A percentile compares a stretch with the other conserved stretches of the same genome.
phyloP scores from a whole-genome alignment of 64 coral and sea anemone species.

The Anthopleura sola region DNA sequence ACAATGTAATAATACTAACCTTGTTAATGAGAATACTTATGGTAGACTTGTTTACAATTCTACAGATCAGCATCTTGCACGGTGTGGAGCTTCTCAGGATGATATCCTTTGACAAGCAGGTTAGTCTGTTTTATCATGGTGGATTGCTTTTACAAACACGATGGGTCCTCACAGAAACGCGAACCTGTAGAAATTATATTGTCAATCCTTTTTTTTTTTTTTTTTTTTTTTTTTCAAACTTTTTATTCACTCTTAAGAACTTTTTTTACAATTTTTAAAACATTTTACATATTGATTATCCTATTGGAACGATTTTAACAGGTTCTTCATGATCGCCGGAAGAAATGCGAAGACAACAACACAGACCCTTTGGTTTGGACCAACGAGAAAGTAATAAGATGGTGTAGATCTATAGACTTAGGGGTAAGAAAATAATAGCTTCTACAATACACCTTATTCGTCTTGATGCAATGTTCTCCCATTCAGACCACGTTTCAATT shows the following conservation, averaged over 20 bases:
- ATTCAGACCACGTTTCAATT: too few relatives aligned
- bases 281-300: neutral
- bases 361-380: constrained; percentile 93
- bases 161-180: too few relatives aligned
- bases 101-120: constrained; percentile 64
- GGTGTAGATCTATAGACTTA: constrained; percentile 90
- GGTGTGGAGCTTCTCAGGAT: constrained; percentile 61
- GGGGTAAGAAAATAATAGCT: constrained; percentile 28
- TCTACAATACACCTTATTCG: neutral
- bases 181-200: too few relatives aligned
- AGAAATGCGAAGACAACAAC: constrained; percentile 68
- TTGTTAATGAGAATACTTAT: neutral
- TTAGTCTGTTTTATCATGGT: constrained; percentile 1
- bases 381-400: constrained; percentile 83
- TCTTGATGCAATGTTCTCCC: too few relatives aligned
- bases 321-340: constrained; percentile 42
- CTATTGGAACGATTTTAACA: neutral
- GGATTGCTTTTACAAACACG: neutral
- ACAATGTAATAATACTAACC: too few relatives aligned
- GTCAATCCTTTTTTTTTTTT: neutral
- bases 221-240: neutral
- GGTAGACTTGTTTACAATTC: neutral
- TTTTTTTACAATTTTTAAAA: too few relatives aligned
- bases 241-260: neutral
- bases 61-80: constrained; percentile 62